Evolutionary conservation across 2,113 vertebrate genomes (phyloP).

Genomic region (Harpagus bidentatus): DNA sequence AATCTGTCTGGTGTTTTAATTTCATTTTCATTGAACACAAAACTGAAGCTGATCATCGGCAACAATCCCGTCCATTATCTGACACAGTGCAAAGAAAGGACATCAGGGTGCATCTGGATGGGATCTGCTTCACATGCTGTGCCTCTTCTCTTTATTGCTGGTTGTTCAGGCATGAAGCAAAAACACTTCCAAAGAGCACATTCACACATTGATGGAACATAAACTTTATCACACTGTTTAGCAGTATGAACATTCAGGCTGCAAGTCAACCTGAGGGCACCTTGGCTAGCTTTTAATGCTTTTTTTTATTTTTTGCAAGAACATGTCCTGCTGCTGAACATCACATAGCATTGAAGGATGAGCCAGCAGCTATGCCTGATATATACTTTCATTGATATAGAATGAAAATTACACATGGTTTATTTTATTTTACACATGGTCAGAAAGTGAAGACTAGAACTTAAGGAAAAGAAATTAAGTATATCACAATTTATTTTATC

Average conservation of each 20-base stretch:
- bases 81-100: not conserved
- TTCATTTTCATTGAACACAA: not conserved
- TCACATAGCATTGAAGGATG: not conserved
- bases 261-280: conserved; percentile 8
- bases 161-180: conserved; percentile 22
- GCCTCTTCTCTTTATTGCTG: not conserved
- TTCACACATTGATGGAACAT: conserved; percentile 43
- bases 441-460: not conserved
- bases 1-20: not conserved
- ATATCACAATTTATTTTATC: not conserved
- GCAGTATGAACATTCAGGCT: not conserved
- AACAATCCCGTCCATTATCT: not conserved
- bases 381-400: not conserved
- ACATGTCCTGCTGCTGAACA: not conserved
- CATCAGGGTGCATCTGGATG: not conserved
- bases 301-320: not conserved
- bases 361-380: not conserved
- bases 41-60: not conserved
- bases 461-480: not conserved
- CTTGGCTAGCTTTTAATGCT: not conserved
- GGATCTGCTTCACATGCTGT: not conserved
- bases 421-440: not conserved
- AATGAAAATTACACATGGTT: not conserved
- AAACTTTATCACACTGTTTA: conserved; percentile 25
- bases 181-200: conserved; percentile 8